Conservation (phyloP, 2,113 vertebrate genomes). For the Cochlearius cochlearius region DNA sequence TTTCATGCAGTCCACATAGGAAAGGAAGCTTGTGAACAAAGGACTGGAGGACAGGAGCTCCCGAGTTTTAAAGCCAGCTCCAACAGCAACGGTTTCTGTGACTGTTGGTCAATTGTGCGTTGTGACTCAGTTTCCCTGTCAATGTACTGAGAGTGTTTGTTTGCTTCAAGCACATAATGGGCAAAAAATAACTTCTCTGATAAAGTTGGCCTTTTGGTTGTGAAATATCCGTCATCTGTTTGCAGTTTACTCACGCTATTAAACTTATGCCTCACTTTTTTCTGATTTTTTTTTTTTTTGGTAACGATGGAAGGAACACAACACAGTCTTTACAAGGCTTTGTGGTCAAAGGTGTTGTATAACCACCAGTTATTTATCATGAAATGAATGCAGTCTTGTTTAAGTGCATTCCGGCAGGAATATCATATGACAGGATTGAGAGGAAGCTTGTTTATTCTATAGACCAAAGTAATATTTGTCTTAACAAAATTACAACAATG, state of each 20-base stretch:
- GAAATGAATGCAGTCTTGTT: slow-evolving; percentile 36
- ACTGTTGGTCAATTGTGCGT: neutral
- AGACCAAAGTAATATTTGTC: slow-evolving; percentile 32
- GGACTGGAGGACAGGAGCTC: neutral
- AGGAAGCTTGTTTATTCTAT: slow-evolving; percentile 43
- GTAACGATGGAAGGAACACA: neutral
- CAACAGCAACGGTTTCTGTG: neutral
- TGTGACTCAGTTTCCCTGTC: neutral
- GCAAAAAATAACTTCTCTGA: neutral
- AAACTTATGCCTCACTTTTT: neutral
- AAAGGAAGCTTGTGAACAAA: neutral
- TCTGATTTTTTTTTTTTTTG: neutral
- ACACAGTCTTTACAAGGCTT: neutral
- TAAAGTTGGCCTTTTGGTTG: neutral
- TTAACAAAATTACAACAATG: slow-evolving; percentile 46
- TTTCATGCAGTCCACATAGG: neutral
- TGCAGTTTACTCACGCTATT: neutral
- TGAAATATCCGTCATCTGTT: neutral
- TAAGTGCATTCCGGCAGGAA: slow-evolving; percentile 24
- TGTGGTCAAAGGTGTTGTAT: slow-evolving; percentile 43
- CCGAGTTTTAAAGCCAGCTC: neutral
- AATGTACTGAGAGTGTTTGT: neutral
- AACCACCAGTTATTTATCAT: slow-evolving; percentile 36
- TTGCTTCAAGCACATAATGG: neutral
- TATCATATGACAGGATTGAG: slow-evolving; percentile 35